phyloP scores from a whole-genome alignment of 2,113 vertebrate species.

The Chinchilla lanigera region DNA sequence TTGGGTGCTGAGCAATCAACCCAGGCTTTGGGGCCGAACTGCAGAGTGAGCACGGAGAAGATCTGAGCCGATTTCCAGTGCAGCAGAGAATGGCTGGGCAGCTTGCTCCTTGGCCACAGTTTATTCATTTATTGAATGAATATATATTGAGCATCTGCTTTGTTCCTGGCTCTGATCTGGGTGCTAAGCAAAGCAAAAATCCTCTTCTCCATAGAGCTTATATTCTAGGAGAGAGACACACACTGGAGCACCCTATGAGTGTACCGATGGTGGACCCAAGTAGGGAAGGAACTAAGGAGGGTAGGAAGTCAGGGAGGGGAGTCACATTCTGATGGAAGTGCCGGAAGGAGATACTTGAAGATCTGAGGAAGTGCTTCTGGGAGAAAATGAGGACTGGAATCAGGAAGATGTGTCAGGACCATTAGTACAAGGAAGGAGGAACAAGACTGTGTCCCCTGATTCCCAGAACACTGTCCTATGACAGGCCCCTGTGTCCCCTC shows the following conservation, averaged over 20 bases:
- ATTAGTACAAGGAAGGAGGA: neutral
- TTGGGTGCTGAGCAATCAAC: neutral
- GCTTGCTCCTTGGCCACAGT: neutral
- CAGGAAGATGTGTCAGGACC: neutral
- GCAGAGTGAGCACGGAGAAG: neutral
- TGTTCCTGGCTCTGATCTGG: neutral
- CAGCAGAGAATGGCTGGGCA: neutral
- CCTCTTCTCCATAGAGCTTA: neutral
- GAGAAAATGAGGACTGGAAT: neutral
- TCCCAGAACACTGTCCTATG: neutral
- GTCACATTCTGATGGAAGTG: neutral
- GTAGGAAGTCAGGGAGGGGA: neutral
- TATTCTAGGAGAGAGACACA: neutral
- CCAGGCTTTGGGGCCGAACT: neutral
- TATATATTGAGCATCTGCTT: constrained; percentile 30
- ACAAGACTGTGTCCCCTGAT: neutral
- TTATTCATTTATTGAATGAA: neutral
- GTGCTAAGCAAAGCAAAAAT: neutral
- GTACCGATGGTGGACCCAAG: neutral
- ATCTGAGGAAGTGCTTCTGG: neutral
- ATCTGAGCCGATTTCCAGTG: neutral
- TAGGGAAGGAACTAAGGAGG: neutral
- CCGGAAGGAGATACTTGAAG: neutral
- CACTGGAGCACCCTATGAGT: neutral
- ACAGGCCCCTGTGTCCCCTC: neutral